phyloP scores from a whole-genome alignment of 92 coral and sea anemone genomes.

The Isaurus tuberculatus region DNA sequence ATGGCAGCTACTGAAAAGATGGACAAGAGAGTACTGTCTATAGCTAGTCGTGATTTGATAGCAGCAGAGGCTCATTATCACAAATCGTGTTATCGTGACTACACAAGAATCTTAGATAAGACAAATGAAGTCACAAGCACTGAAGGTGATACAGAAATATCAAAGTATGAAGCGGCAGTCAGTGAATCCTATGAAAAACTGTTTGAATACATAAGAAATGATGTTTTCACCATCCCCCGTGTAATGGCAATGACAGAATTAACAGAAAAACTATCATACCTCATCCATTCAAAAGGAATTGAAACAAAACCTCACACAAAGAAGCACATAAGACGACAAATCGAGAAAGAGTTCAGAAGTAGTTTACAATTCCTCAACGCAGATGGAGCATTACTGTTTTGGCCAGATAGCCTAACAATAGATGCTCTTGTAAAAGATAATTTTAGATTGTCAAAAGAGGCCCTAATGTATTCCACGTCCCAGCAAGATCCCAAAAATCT shows the following conservation, averaged over 20 bases:
- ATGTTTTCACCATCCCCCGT: slow-evolving; percentile 46
- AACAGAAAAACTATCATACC: slow-evolving; percentile 9
- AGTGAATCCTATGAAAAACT: slow-evolving; percentile 36
- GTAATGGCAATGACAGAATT: slow-evolving; percentile 57
- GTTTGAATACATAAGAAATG: slow-evolving; percentile 40
- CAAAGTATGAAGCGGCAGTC: neutral
- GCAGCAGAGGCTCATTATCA: slow-evolving; percentile 56
- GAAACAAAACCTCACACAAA: slow-evolving; percentile 1
- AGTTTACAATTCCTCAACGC: neutral
- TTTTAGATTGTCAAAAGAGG: slow-evolving; percentile 2
- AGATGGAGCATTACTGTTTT: neutral
- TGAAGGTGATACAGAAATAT: neutral
- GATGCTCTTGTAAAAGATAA: slow-evolving; percentile 2
- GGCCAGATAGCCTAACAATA: slow-evolving; percentile 5
- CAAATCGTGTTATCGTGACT: slow-evolving; percentile 43
- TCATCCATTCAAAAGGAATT: neutral
- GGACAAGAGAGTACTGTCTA: slow-evolving; percentile 34
- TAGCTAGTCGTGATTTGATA: slow-evolving; percentile 44
- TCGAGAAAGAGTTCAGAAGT: neutral
- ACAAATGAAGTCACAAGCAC: slow-evolving; percentile 13
- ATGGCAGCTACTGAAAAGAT: slow-evolving; percentile 24
- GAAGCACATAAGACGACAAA: neutral
- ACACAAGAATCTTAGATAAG: slow-evolving; percentile 41
- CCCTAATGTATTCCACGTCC: neutral
- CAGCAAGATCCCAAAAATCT: slow-evolving; percentile 1